These are phyloP conservation scores for Eucera pruinosa DNA, from an alignment of 2,888 invertebrate species.

Conservation along the genomic window DNA sequence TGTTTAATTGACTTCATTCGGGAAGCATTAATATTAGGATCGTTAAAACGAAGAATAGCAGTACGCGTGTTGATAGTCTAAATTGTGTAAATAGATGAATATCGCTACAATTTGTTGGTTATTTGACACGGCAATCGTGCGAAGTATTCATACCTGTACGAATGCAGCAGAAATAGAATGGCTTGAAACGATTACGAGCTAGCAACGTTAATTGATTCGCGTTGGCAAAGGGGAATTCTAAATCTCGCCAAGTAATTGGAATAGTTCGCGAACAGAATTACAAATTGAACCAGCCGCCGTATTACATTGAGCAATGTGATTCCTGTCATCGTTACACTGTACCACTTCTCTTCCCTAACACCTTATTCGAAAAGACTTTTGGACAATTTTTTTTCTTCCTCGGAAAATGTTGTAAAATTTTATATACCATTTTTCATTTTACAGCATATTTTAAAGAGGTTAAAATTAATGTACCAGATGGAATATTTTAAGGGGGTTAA, in stretches of 20 bases:
- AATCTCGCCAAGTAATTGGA: conserved; percentile 24
- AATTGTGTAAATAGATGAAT: not conserved
- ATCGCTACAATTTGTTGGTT: not conserved
- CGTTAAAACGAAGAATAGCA: too few species aligned
- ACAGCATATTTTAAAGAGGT: too few species aligned
- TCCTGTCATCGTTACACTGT: conserved; percentile 29
- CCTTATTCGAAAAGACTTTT: too few species aligned
- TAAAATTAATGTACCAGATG: too few species aligned
- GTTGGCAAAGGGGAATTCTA: conserved; percentile 25
- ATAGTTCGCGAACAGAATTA: conserved; percentile 32
- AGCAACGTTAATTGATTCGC: conserved; percentile 24
- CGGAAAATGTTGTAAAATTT: too few species aligned
- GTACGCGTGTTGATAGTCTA: too few species aligned
- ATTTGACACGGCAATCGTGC: not conserved
- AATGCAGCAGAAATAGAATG: conserved; percentile 7
- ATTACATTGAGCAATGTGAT: conserved; percentile 3
- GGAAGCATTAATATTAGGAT: too few species aligned
- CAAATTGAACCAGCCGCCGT: conserved; percentile 34
- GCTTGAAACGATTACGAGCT: conserved; percentile 1
- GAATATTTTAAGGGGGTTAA: too few species aligned
- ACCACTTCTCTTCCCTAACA: too few species aligned
- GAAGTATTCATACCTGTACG: not conserved
- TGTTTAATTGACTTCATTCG: too few species aligned
- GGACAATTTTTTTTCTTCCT: too few species aligned
- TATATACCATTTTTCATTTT: too few species aligned